Conservation (phyloP, 2,797 vertebrate species). For the Girardinus metallicus region DNA sequence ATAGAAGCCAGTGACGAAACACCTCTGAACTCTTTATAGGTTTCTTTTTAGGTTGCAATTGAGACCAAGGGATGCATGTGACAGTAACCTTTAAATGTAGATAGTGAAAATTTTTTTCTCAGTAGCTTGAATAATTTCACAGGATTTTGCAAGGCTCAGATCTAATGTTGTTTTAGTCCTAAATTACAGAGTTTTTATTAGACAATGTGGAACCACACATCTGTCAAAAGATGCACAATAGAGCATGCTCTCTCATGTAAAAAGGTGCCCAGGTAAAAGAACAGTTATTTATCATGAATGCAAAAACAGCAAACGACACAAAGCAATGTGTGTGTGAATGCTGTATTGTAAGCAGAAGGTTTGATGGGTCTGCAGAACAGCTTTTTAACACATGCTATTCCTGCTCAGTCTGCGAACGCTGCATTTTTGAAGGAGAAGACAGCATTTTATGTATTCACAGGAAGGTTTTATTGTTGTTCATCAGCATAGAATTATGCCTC, state of each 20-base stretch:
- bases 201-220: not conserved
- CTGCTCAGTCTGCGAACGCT: not conserved
- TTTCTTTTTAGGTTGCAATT: slow-evolving; percentile 9
- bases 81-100: slow-evolving; percentile 1
- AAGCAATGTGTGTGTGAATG: not conserved
- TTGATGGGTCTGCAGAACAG: not conserved
- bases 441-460: not conserved
- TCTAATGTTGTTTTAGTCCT: not conserved
- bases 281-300: not conserved
- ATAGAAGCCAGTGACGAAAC: not conserved
- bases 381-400: not conserved
- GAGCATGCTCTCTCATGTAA: not conserved
- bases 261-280: not conserved
- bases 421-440: not conserved
- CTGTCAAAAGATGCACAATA: not conserved
- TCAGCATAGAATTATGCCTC: not conserved
- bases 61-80: not conserved
- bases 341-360: not conserved
- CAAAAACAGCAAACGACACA: not conserved
- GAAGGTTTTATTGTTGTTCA: not conserved
- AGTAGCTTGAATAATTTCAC: slow-evolving; percentile 5
- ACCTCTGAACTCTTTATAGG: not conserved
- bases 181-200: not conserved
- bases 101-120: not conserved
- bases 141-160: not conserved